A percentile compares a stretch with the other conserved stretches of the same genome.
Evolutionary conservation across 2,113 vertebrate species (phyloP).

Genomic region (Sceloporus undulatus): DNA sequence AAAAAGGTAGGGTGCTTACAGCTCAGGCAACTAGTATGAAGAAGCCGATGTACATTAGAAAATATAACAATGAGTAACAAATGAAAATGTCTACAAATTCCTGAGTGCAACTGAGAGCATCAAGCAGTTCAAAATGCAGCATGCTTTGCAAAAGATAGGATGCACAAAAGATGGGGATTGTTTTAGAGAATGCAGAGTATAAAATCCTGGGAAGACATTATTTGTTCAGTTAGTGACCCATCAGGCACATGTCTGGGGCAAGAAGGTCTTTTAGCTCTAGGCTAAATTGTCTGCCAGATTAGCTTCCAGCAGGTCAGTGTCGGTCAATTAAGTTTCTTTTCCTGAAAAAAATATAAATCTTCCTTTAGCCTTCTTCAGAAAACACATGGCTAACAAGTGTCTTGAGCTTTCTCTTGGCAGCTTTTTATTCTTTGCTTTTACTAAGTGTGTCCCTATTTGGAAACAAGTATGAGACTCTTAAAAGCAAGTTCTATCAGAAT

Average conservation of each 20-base stretch:
- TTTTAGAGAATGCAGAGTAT: slow-evolving; percentile 57
- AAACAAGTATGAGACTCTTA: slow-evolving; percentile 1
- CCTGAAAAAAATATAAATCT: slow-evolving; percentile 14
- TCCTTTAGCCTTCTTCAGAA: slow-evolving; percentile 17
- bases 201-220: slow-evolving; percentile 53
- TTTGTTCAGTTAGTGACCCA: slow-evolving; percentile 41
- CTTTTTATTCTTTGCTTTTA: not conserved
- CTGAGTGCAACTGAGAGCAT: not conserved
- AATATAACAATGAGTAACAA: not conserved
- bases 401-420: slow-evolving; percentile 13
- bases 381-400: slow-evolving; percentile 9
- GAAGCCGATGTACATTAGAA: not conserved
- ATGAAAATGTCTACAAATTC: not conserved
- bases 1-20: too few species aligned
- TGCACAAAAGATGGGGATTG: slow-evolving; percentile 61
- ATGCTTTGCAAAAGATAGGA: not conserved
- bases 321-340: slow-evolving; percentile 26
- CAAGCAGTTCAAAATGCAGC: not conserved
- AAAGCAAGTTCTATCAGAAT: not conserved
- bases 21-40: not conserved
- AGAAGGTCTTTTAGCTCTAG: slow-evolving; percentile 40
- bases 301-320: slow-evolving; percentile 2
- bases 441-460: not conserved
- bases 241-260: slow-evolving; percentile 55
- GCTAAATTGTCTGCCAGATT: slow-evolving; percentile 17